phyloP scores from a whole-genome alignment of 2,797 vertebrate species.

The Bradypus variegatus region DNA sequence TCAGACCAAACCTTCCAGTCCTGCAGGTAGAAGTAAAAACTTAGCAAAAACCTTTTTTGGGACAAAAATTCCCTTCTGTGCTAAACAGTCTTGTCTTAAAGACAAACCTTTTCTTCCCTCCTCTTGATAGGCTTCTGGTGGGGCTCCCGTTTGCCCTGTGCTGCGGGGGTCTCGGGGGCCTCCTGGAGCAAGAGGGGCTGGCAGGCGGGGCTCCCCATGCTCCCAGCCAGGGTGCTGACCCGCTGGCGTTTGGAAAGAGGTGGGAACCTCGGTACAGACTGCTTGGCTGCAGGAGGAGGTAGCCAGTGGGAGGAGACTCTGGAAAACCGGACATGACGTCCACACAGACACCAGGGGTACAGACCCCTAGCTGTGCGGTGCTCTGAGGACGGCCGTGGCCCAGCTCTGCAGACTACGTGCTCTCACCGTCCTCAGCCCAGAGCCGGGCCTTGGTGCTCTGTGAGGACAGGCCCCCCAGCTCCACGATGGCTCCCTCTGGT shows the following conservation, averaged over 20 bases:
- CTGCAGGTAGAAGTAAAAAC: background rate
- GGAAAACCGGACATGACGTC: background rate
- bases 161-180: background rate
- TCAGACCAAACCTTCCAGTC: background rate
- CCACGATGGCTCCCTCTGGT: too few relatives aligned
- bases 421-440: too few relatives aligned
- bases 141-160: background rate
- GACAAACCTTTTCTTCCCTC: background rate
- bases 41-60: background rate
- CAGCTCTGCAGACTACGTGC: too few relatives aligned
- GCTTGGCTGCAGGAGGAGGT: background rate
- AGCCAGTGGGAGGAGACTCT: too few relatives aligned
- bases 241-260: background rate
- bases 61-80: background rate
- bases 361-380: background rate
- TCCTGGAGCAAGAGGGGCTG: background rate
- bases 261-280: background rate
- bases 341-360: too few relatives aligned
- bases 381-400: background rate
- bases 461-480: too few relatives aligned
- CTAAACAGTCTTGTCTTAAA: background rate
- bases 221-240: too few relatives aligned
- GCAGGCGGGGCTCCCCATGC: too few relatives aligned
- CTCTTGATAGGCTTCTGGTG: background rate
- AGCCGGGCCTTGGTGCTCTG: too few relatives aligned